phyloP scores from a whole-genome alignment of 2,113 vertebrate species.

The Ceyx melanurus region DNA sequence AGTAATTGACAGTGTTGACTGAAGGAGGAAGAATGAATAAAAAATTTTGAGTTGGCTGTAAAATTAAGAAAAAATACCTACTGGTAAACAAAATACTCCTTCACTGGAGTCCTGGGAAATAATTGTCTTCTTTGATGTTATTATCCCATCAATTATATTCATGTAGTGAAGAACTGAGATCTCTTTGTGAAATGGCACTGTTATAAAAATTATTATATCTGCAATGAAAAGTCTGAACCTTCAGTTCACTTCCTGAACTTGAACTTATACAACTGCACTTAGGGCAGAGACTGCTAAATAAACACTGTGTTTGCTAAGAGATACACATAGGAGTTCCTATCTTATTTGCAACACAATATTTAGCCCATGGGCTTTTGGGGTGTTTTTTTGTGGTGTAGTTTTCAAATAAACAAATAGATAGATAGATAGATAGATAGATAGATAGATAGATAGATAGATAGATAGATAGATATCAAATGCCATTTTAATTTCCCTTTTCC shows the following conservation, averaged over 20 bases:
- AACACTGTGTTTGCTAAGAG: neutral
- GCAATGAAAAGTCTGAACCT: neutral
- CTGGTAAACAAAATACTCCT: neutral
- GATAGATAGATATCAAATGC: neutral
- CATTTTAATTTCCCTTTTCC: neutral
- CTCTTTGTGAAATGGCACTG: rapidly evolving
- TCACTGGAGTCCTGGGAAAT: neutral
- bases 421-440: too few species aligned
- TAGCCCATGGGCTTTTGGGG: neutral
- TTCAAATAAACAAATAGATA: too few species aligned
- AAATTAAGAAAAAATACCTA: neutral
- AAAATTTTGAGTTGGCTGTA: neutral
- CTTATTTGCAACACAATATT: neutral
- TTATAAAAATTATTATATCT: neutral
- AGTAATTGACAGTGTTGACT: neutral
- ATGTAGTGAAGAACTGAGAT: neutral
- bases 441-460: too few species aligned
- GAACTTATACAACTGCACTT: neutral
- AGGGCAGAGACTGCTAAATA: neutral
- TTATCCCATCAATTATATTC: neutral
- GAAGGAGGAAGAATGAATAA: neutral
- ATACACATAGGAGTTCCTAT: neutral
- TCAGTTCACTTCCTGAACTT: neutral
- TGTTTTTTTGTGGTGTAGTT: neutral
- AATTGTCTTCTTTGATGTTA: neutral